Evolutionary conservation across 1,140 invertebrate genomes (phyloP).

Genomic region (Drosophila fuyamai): DNA sequence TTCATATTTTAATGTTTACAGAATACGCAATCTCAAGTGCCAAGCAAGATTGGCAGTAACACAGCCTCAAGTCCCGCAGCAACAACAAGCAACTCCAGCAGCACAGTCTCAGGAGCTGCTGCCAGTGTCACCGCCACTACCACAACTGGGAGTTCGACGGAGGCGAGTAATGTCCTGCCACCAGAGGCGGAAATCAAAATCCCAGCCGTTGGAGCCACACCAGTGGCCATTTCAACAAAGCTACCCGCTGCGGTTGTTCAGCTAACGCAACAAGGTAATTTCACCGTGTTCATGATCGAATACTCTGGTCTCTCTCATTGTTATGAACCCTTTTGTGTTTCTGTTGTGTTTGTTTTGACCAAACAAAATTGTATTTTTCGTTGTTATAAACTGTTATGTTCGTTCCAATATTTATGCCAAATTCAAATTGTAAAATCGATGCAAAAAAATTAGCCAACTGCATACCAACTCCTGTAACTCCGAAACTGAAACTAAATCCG

Average conservation of each 20-base stretch:
- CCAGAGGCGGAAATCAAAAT: constrained; percentile 88
- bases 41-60: constrained; percentile 53
- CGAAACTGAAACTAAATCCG: constrained; percentile 17
- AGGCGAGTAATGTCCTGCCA: constrained; percentile 72
- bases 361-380: constrained; percentile 46
- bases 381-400: constrained; percentile 48
- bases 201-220: constrained; percentile 87
- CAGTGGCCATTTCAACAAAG: constrained; percentile 87
- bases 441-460: constrained; percentile 45
- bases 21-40: constrained; percentile 81
- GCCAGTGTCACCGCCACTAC: constrained; percentile 12
- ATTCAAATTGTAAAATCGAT: constrained; percentile 45
- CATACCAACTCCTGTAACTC: constrained; percentile 37
- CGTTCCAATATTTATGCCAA: constrained; percentile 37
- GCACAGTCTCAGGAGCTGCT: constrained; percentile 31
- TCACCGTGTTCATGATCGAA: constrained; percentile 23
- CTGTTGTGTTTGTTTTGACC: constrained; percentile 51
- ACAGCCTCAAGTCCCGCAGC: constrained; percentile 19
- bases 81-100: constrained; percentile 33
- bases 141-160: constrained; percentile 36
- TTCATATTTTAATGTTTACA: constrained; percentile 7
- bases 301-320: constrained; percentile 40
- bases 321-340: constrained; percentile 55
- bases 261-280: constrained; percentile 86
- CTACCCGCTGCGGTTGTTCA: constrained; percentile 87